A percentile compares a stretch with the other conserved stretches of the same genome.
phyloP scores from a whole-genome alignment of 2,797 vertebrate species.

The Cuniculus paca region DNA sequence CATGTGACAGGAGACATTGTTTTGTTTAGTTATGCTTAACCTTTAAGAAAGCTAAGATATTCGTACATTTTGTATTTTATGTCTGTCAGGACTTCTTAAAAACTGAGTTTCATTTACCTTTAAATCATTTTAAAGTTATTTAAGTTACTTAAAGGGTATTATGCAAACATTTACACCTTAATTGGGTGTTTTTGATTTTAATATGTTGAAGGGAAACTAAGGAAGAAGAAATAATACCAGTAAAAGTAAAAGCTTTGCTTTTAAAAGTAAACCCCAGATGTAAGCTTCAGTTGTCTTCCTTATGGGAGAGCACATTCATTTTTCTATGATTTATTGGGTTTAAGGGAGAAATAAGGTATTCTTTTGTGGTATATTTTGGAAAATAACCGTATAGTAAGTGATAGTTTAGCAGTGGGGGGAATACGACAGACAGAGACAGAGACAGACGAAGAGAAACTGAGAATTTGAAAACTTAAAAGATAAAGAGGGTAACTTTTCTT shows the following conservation, averaged over 20 bases:
- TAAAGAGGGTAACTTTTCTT: not conserved
- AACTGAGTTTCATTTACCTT: not conserved
- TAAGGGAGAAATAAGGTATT: not conserved
- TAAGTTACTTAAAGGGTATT: not conserved
- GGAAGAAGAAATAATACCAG: not conserved
- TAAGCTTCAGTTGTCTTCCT: not conserved
- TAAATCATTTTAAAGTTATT: not conserved
- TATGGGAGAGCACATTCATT: not conserved
- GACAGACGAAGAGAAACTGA: not conserved
- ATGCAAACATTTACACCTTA: not conserved
- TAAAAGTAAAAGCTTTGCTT: not conserved
- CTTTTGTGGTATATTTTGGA: not conserved
- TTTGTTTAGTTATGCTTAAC: slow-evolving; percentile 43
- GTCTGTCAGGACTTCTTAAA: not conserved
- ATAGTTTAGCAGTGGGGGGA: not conserved
- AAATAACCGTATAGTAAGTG: not conserved
- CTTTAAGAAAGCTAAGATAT: not conserved
- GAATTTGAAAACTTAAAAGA: not conserved
- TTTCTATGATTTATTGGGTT: not conserved
- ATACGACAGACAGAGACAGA: not conserved
- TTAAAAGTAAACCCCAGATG: not conserved
- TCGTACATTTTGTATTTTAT: slow-evolving; percentile 10
- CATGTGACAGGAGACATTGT: not conserved
- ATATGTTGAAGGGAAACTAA: not conserved
- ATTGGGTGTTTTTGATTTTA: slow-evolving; percentile 29